Evolutionary conservation across 1,140 invertebrate genomes (phyloP), one percentile per base, ranked within the genome.

Genomic region (Drosophila nebulosa): DNA sequence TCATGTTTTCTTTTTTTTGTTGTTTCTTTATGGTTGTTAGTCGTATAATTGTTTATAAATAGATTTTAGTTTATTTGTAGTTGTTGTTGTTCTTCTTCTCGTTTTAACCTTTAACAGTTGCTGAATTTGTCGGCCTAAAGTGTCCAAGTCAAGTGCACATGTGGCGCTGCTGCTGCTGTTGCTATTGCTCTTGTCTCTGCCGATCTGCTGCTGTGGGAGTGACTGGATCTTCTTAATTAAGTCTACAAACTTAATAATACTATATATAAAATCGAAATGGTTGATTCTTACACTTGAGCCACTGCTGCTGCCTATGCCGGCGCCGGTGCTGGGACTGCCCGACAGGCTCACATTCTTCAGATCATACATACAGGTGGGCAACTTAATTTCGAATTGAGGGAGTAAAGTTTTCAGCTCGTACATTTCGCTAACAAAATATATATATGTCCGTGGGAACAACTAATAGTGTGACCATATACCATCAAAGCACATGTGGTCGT

Each of bases 141-240:
- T 75, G 68, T 90, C 89, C 89, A 90, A 90, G 88, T 90, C 77
- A 75, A 90, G 89, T 69, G 74, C 89, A 75, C 89, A 90, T 77
- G 68, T 73, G 63, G 72, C 61, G 39, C 66, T 66, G 61, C 62
- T 69, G 42, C 64, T 64, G 35, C 46, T 52, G 66, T 46, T 62
- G 42, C 74, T 75, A 64, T 63, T 69, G 30, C 66, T 32, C 65
- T 61, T 71, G 66, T 16, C 56, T 58, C 67, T 64, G 39, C 50
- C 35, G 51, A 52, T 57, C 32, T 46, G 61, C 69, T 80, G 69
- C 69, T 80, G 69, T 63, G 71, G 56, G 30, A 51, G 46, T 35
- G 68, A 71, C 71, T 50, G 36, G 35, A 36, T n/a, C 32, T 36
- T 64, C 69, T 73, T 62, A 18, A 69, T 56, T 60, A 64, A 56